Evolutionary conservation across 37 sponge, comb jelly and placozoan species (phyloP), one percentile per base, ranked within the genome.

Genomic region (Agelas oroides): DNA sequence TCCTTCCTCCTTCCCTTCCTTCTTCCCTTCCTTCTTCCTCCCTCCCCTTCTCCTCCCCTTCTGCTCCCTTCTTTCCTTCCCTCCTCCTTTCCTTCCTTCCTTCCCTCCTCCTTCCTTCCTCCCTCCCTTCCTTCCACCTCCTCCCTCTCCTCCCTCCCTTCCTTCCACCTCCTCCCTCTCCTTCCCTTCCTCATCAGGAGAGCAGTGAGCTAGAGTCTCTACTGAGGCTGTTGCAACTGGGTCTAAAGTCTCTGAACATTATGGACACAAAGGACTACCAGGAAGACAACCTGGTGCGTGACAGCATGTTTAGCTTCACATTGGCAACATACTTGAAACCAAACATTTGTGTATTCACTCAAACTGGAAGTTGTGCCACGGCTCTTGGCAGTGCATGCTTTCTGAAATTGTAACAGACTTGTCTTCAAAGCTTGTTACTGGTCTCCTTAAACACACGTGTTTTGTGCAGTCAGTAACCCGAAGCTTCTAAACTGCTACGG

Each of bases 161-260:
- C 35, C 5, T 11, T 33, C 20, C 2, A 25, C 62, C 62, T 11
- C 25, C 62, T 61, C 62, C 11, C 14, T 61, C 62, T 11, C 25
- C 28, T 59, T 32, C 17, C 27, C 54, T 72, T 12, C 79, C 38
- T 68, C 11, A 40, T 6, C 60, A 95, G 94, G 94, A 96, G 75
- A 94, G 84, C 76, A 68, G 41, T 65, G 86, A 91, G 38, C 40
- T 96, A 31, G 90, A 86, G 61, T 86, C 72, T 69, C 66, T 95
- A 24, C 71, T 97, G 56, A 71, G 96, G 28, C 91, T 97, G 68
- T 65, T 97, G 27, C 78, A 83, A 33, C 70, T 97, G 14, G 95
- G 91, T 0, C 69, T 89, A 16, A 89, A 92, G 25, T 83, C 97
- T 19, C 77, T 73, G 46, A 72, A 72, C 34, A 89, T 95, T 28